Evolutionary conservation across 1,140 invertebrate genomes (phyloP).

Genomic region (Pseudomyrmex sp.): DNA sequence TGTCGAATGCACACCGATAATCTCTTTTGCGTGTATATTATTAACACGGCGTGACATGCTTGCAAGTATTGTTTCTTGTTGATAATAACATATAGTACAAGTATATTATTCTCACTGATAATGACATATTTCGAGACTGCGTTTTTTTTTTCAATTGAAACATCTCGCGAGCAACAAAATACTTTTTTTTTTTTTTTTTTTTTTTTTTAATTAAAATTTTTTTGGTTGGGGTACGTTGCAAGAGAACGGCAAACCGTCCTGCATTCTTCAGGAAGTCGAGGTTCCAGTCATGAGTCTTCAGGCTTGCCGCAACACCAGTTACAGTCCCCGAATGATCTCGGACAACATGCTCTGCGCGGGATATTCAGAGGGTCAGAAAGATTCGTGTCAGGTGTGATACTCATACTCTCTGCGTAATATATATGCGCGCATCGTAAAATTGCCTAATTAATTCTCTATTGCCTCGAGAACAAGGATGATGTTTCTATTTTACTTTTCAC

Average conservation of each 20-base stretch:
- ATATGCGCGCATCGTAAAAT: not conserved
- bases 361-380: conserved; percentile 91
- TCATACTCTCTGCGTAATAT: not conserved
- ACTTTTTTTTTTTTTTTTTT: not conserved
- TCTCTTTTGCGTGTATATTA: conserved; percentile 1
- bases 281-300: conserved; percentile 92
- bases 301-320: conserved; percentile 92
- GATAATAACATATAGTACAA: too few species aligned
- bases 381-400: conserved; percentile 93
- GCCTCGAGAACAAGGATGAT: too few species aligned
- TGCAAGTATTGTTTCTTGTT: not conserved
- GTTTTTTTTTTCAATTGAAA: not conserved
- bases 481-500: too few species aligned
- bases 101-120: not conserved
- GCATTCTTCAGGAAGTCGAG: conserved; percentile 92
- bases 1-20: conserved; percentile 24
- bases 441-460: not conserved
- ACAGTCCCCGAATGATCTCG: conserved; percentile 91
- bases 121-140: not conserved
- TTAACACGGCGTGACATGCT: conserved; percentile 17
- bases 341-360: conserved; percentile 95
- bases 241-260: conserved; percentile 92
- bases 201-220: conserved; percentile 1
- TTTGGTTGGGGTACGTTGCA: conserved; percentile 94
- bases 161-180: not conserved